Base-by-base conservation (phyloP, 2,113 vertebrate genomes). In the Sinocyclocheilus maitianheensis region DNA sequence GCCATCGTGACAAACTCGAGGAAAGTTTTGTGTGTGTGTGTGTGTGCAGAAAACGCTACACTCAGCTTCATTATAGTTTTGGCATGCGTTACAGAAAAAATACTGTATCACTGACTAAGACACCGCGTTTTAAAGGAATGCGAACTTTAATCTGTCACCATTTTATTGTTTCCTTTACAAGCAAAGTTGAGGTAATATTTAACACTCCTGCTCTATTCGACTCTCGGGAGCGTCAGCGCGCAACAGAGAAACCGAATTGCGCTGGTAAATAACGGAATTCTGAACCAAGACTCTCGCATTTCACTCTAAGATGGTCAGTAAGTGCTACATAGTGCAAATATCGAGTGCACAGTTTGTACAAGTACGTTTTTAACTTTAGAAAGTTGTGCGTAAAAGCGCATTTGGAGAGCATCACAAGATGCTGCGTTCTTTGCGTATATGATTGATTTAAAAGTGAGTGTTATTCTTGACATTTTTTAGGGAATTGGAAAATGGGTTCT, bases 81-180 rank as follows among this genome's bases (percentile, higher is more conserved):
- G 65, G 71, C 85, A 65, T 88, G 71, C 74, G 16, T 53, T 37
- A n/a, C 67, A 40, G 37, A 79, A 43, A 26, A 48, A 60, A 10
- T 10, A 51, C 24, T 79, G 84, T 88, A 88, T 90, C 85, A 86
- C 88, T 81, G 85, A 90, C 87, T 78, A 65, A 53, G 80, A n/a
- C 2, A 60, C 22, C 9, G 48, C 18, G n/a, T 72, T 63, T 26
- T 58, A 83, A 12, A 37, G 22, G 30, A 78, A 79, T 60, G 48
- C 88, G 91, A 93, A 93, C 93, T 94, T 94, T 93, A 91, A 91
- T 90, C 93, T 40, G 63, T 14, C 83, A 5, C 40, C 20, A 71
- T 60, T 93, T 91, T 92, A 93, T 89, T 85, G 89, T 84, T 65
- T 75, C 91, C 91, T 93, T 94, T 93, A 92, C 91, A 91, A 91